Percentiles rank a stretch among this genome's conserved stretches.
Conservation (phyloP, 2,113 vertebrate genomes). For the Stictonetta naevosa region DNA sequence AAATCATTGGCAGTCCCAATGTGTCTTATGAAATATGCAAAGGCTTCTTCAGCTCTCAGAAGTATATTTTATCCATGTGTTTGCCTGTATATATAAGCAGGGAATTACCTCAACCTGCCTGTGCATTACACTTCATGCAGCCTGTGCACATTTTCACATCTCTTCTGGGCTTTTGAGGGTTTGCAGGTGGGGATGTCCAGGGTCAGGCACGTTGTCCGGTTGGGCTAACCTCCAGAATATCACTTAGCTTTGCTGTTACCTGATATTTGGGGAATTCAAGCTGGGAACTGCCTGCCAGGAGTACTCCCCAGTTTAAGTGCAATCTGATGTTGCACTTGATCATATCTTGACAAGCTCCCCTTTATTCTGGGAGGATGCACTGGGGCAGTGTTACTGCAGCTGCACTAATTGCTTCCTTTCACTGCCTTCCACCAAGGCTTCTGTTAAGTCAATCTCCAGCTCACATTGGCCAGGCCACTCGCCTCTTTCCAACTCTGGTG, state of each 20-base stretch:
- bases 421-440: background rate
- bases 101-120: background rate
- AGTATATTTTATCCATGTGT: background rate
- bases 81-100: background rate
- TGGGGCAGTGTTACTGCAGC: accelerated
- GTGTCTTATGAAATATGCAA: background rate
- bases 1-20: background rate
- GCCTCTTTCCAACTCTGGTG: background rate
- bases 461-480: background rate
- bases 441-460: background rate
- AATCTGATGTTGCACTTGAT: background rate
- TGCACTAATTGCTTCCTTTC: background rate
- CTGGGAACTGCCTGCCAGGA: background rate
- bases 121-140: background rate
- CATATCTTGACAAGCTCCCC: background rate
- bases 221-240: background rate
- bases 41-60: background rate
- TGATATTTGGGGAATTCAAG: background rate
- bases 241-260: background rate
- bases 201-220: background rate
- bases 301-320: background rate
- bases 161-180: background rate
- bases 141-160: background rate
- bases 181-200: background rate
- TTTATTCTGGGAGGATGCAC: background rate